A percentile compares a stretch with the other conserved stretches of the same genome.
These are phyloP conservation scores for Protodeltote pygarga DNA, from an alignment of 2,888 invertebrate species.

Conservation along the genomic window DNA sequence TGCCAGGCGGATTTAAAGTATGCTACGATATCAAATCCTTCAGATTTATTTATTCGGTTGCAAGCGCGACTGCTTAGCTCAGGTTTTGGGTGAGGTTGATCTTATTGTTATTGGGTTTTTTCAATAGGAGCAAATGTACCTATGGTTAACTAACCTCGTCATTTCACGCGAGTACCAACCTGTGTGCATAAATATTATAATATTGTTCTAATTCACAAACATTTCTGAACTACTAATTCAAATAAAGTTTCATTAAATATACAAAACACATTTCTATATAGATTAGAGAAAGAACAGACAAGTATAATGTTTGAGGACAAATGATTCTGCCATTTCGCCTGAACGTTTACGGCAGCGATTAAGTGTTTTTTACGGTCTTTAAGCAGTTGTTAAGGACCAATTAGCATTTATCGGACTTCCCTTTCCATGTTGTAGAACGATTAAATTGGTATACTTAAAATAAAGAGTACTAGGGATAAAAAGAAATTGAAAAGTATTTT, in stretches of 20 bases:
- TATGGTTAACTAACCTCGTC: too few relatives aligned
- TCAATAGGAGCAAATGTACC: too few relatives aligned
- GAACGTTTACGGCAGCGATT: conserved; percentile 58
- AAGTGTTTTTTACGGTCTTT: conserved; percentile 64
- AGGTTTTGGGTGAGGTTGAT: too few relatives aligned
- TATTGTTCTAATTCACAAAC: too few relatives aligned
- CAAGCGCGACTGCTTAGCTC: too few relatives aligned
- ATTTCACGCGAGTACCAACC: too few relatives aligned
- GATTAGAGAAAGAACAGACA: conserved; percentile 29
- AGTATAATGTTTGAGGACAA: conserved; percentile 42
- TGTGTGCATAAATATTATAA: too few relatives aligned
- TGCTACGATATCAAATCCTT: too few relatives aligned
- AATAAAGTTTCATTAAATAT: conserved; percentile 33
- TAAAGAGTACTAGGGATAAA: conserved; percentile 23
- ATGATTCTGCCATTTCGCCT: conserved; percentile 59
- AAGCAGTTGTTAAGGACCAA: conserved; percentile 68
- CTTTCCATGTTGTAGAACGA: conserved; percentile 59
- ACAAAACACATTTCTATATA: conserved; percentile 24
- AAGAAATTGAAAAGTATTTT: conserved; percentile 16
- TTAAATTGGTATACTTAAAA: conserved; percentile 44
- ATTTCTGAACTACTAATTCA: conserved; percentile 16
- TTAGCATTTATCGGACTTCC: conserved; percentile 72
- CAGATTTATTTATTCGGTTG: too few relatives aligned
- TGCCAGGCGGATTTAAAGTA: too few relatives aligned
- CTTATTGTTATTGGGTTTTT: too few relatives aligned